These are phyloP conservation scores for Meteorus cinctellus DNA, from an alignment of 2,888 invertebrate genomes.

Conservation along the genomic window DNA sequence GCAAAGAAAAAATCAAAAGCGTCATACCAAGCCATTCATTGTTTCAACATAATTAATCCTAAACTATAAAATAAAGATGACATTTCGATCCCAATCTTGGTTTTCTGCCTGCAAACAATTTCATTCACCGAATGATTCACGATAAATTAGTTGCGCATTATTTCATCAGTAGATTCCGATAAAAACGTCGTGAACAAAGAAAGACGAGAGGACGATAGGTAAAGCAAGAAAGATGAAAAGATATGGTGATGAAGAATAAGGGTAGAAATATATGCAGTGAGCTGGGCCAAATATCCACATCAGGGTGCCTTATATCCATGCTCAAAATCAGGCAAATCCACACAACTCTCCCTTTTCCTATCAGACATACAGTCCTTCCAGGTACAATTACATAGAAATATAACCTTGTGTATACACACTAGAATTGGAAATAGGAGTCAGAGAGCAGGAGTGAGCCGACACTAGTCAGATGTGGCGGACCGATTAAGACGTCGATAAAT, in stretches of 20 bases:
- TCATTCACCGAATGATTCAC: background rate
- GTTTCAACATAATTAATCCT: no score
- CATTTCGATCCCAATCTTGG: no score
- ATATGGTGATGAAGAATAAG: background rate
- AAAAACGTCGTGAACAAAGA: background rate
- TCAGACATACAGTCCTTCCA: background rate
- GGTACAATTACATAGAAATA: background rate
- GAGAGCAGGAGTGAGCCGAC: constrained; percentile 44
- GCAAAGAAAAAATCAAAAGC: no score
- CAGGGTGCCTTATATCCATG: constrained; percentile 13
- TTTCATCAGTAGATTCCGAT: background rate
- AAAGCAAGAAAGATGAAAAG: background rate
- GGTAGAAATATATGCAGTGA: background rate
- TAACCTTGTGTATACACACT: background rate
- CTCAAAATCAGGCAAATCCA: constrained; percentile 23
- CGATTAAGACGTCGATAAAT: constrained; percentile 73
- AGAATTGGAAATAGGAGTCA: constrained; percentile 15
- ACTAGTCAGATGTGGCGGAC: constrained; percentile 67
- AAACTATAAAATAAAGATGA: no score
- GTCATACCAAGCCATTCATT: no score
- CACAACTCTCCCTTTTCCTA: constrained; percentile 9
- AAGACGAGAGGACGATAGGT: background rate
- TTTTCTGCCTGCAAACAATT: no score
- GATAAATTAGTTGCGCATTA: constrained; percentile 29
- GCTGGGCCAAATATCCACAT: constrained; percentile 9